Base-by-base conservation (phyloP, 1,140 invertebrate species). In the Hyphantria cunea region DNA sequence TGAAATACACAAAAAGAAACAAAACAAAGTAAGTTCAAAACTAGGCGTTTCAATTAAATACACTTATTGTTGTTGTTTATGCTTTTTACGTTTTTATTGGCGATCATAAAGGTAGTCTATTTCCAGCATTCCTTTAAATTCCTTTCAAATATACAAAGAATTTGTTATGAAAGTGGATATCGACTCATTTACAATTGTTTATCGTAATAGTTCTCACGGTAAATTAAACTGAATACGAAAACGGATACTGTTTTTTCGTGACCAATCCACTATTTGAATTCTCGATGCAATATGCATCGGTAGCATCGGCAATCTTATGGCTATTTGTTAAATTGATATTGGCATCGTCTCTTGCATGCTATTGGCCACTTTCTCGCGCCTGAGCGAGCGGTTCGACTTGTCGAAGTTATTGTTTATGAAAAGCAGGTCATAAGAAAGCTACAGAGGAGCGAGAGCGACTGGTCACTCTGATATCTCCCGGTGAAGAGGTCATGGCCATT, bases 391-490 rank as follows among this genome's bases (percentile, higher is more conserved):
- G 72, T 63, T 67, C 73, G 72, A 48, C 65, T 69, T 76, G 74
- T 69, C 80, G 77, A 81, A 83, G 84, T 88, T n/a, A 87, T 88
- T 89, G 86, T 89, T 89, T 86, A 80, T 78, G 81, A 89, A 87
- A 89, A 89, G 84, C 76, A 84, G 86, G 86, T 88, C 86, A 89
- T 74, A 89, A 86, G 86, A 89, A 89, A 89, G 84, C 82, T 77
- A 82, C 77, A 75, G 78, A 76, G 78, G 72, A 72, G 70, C 68
- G 74, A 67, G 64, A 50, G 62, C 67, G 68, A 65, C 69, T 73
- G 84, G 80, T 82, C 82, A 84, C 70, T 67, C 68, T 70, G 75
- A 80, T 82, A 82, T 84, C 82, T 81, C 82, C 73, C 80, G 72
- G 74, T 72, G 79, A 66, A 80, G 78, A 84, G 86, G 86, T 89